Base-by-base conservation (phyloP, 2,888 invertebrate genomes). In the Aspidiotus rigidus region DNA sequence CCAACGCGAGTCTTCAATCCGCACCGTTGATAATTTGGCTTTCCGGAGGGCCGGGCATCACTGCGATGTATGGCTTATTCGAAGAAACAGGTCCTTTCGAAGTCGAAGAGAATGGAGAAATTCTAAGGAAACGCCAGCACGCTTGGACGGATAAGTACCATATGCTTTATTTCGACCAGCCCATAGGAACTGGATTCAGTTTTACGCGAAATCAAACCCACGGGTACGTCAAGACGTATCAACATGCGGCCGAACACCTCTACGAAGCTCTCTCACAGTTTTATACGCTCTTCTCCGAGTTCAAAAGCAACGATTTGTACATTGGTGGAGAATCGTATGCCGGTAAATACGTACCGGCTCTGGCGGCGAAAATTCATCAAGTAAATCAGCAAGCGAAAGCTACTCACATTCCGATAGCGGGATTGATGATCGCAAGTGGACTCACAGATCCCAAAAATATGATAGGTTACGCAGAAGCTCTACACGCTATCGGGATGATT, bases 181-280 rank as follows among this genome's bases (percentile, higher is more conserved):
- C 95, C 0, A 94, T 91, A 0, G 93, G 93, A 2, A 89, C 93
- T 2, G 95, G 95, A 0, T 96, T 88, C 77, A 94, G 94, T 79
- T 94, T 92, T 75, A 93, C 94, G 0, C 83, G 86, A 1, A 79
- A 83, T 69, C 2, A 28, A 28, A 84, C 86, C 28, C 82, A 78
- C 70, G 93, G 94, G 0, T 94, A 89, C 78, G 88, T 89, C 10
- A 83, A 80, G 7, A 87, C 90, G 77, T 87, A 94, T 77, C 84
- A 83, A 0, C 85, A 88, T 76, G 90, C 95, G 1, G 93, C 89
- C 0, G 82, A 84, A 63, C 87, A 94, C 77, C 77, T 95, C 7
- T 88, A 91, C 75, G 82, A 83, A 66, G 88, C 88, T 0, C 75
- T 93, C 5, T 78, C 81, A 54, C 95, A 96, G 77, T 90, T 96